Percentiles rank a stretch among this genome's conserved stretches.
Evolutionary conservation across 2,888 invertebrate genomes (phyloP).

Genomic region (Sclerodermus sp.): DNA sequence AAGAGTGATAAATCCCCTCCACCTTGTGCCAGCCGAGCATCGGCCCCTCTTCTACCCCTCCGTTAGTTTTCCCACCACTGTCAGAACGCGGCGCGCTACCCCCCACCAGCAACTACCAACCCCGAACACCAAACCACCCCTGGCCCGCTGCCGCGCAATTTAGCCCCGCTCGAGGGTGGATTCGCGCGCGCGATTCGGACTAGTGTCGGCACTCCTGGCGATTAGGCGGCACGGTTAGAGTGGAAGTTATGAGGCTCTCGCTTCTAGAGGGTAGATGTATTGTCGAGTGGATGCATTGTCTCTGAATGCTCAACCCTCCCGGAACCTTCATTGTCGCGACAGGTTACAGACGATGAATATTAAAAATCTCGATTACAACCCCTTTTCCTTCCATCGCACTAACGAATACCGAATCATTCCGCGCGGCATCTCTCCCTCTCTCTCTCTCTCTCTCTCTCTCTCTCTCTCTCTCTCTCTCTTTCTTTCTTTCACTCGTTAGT

Average conservation of each 20-base stretch:
- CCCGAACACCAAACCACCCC: constrained; percentile 18
- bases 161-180: constrained; percentile 19
- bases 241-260: not conserved
- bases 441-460: no score
- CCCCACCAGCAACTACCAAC: no score
- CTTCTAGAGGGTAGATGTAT: not conserved
- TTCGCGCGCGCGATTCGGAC: constrained; percentile 13
- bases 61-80: constrained; percentile 10
- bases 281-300: not conserved
- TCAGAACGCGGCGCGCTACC: constrained; percentile 7
- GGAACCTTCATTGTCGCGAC: no score
- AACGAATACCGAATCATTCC: no score
- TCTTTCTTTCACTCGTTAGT: no score
- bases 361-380: no score
- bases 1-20: constrained; percentile 40
- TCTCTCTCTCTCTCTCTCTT: no score
- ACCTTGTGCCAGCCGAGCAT: not conserved
- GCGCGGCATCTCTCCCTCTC: no score
- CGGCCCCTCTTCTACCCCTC: no score
- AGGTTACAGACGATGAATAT: no score
- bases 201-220: constrained; percentile 13
- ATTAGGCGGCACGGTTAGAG: constrained; percentile 17
- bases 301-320: no score
- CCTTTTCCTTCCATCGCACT: no score
- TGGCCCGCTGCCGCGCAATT: constrained; percentile 16